Conservation (phyloP, 1,140 invertebrate genomes). For the Scylla paramamosain region DNA sequence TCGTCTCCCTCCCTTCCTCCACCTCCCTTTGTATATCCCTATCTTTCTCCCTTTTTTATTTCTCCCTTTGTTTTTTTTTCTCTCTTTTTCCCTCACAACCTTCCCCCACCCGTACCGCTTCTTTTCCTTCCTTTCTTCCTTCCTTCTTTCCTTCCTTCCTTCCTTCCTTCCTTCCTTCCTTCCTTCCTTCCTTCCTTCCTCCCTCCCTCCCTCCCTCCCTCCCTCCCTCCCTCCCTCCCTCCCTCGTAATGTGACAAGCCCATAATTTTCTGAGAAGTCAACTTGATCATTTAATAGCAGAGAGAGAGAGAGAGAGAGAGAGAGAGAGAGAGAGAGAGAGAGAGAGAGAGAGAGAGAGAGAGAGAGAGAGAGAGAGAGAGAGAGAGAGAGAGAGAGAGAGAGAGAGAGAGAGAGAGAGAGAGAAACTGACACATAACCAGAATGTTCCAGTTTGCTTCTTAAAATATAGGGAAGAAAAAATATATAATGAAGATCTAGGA, state of each 20-base stretch:
- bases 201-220: not conserved
- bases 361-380: slow-evolving; percentile 38
- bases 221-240: no score
- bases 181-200: not conserved
- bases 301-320: slow-evolving; percentile 34
- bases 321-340: slow-evolving; percentile 35
- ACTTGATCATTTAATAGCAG: not conserved
- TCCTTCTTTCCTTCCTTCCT: not conserved
- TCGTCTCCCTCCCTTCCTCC: not conserved
- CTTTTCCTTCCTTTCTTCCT: not conserved
- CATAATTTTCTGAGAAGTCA: no score
- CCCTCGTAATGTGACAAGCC: no score
- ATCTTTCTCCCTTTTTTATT: no score
- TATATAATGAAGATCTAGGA: not conserved
- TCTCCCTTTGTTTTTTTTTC: not conserved
- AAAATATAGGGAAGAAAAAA: not conserved
- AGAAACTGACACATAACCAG: not conserved
- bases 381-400: not conserved
- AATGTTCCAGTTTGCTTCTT: not conserved
- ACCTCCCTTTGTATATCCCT: not conserved
- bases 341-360: slow-evolving; percentile 46
- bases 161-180: not conserved
- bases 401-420: not conserved
- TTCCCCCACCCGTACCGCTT: not conserved
- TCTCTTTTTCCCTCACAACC: not conserved